phyloP scores from a whole-genome alignment of 2,113 vertebrate genomes.

The Xiphophorus couchianus region DNA sequence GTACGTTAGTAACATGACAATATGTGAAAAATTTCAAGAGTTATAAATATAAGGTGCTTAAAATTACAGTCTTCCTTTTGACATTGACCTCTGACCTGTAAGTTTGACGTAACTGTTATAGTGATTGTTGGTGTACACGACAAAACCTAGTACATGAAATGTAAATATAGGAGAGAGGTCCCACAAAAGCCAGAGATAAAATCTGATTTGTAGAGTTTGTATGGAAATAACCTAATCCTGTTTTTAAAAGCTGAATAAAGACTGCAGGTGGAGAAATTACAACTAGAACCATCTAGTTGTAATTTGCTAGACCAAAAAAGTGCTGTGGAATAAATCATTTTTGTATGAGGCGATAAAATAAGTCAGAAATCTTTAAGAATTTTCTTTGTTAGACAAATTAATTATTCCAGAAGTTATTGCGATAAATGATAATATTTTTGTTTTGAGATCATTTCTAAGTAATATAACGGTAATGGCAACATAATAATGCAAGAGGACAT shows the following conservation, averaged over 20 bases:
- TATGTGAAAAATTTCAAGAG: background rate
- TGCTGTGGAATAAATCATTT: background rate
- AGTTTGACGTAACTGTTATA: background rate
- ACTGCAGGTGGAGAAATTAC: conserved; percentile 19
- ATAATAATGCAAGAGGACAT: no score
- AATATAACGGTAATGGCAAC: no score
- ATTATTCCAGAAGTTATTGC: no score
- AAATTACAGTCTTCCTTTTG: background rate
- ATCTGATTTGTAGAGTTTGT: conserved; percentile 44
- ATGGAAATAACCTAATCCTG: conserved; percentile 55
- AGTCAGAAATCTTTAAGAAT: background rate
- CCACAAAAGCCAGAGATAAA: conserved; percentile 21
- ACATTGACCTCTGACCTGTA: conserved; percentile 10
- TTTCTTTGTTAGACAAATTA: background rate
- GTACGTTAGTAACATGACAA: background rate
- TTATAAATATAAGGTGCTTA: background rate
- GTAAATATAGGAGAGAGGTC: conserved; percentile 23
- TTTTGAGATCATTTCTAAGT: no score
- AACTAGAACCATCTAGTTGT: conserved; percentile 1
- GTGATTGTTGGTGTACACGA: background rate
- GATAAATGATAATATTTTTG: no score
- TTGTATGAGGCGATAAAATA: background rate
- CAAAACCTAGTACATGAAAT: conserved; percentile 8
- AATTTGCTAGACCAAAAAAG: background rate
- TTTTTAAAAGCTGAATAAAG: conserved; percentile 4